These are phyloP conservation scores for Ceyx margarethae DNA, from an alignment of 2,113 vertebrate species.

Conservation along the genomic window DNA sequence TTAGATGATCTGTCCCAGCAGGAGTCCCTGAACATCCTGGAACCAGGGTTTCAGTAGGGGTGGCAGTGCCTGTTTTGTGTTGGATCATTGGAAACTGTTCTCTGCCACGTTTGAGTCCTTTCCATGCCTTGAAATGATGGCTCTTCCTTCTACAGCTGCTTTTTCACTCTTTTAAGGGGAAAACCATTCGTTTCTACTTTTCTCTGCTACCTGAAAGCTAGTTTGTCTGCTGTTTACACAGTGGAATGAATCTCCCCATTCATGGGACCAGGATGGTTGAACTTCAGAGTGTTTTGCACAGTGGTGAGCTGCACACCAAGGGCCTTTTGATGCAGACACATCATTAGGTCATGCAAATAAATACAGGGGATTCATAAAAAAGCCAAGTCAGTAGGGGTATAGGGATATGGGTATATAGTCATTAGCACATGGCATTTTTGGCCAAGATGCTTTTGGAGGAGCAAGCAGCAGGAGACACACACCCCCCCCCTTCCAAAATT, in stretches of 20 bases:
- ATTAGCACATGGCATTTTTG: background rate
- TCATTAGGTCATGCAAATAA: background rate
- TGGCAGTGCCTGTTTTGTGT: background rate
- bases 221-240: background rate
- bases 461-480: background rate
- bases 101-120: background rate
- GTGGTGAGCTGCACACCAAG: background rate
- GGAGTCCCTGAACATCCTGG: conserved; percentile 36
- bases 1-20: conserved; percentile 56
- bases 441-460: background rate
- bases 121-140: background rate
- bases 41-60: conserved; percentile 27
- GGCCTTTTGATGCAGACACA: background rate
- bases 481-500: background rate
- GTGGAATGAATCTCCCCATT: conserved; percentile 8
- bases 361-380: background rate
- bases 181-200: background rate
- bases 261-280: background rate
- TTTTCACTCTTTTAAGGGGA: background rate
- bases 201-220: background rate
- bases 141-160: background rate
- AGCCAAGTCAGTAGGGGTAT: background rate
- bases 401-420: background rate
- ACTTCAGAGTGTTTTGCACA: background rate
- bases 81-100: conserved; percentile 10